Evolutionary conservation across 2,113 vertebrate species (phyloP).

Genomic region (Oxyruncus cristatus): DNA sequence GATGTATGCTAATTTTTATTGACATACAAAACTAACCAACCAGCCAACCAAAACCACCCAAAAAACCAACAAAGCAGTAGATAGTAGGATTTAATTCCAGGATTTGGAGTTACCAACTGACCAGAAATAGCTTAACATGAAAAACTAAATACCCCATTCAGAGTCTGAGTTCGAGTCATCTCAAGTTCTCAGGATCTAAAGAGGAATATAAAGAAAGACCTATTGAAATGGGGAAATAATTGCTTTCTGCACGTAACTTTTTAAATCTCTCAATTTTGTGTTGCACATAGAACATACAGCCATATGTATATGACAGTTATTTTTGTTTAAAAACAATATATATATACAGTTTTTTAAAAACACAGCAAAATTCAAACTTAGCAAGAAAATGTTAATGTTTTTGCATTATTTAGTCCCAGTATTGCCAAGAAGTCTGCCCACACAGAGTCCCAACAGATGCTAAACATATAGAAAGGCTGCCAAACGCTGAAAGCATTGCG

Average conservation of each 20-base stretch:
- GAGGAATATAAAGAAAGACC: neutral
- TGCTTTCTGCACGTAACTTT: neutral
- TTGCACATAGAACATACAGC: neutral
- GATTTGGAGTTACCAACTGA: neutral
- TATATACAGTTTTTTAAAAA: neutral
- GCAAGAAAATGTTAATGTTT: conserved; percentile 18
- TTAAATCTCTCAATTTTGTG: neutral
- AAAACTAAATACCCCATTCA: neutral
- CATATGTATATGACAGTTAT: neutral
- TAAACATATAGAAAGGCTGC: neutral
- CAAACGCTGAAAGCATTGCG: neutral
- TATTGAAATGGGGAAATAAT: neutral
- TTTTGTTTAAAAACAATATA: conserved; percentile 23
- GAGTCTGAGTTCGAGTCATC: neutral
- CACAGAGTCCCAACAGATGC: conserved; percentile 2
- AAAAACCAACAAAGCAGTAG: neutral
- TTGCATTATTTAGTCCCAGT: conserved; percentile 16
- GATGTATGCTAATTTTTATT: neutral
- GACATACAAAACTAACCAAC: neutral
- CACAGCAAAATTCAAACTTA: neutral
- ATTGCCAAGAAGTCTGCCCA: conserved; percentile 22
- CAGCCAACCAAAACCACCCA: neutral
- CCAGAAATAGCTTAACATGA: neutral
- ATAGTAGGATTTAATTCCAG: neutral
- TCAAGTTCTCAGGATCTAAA: neutral